These are phyloP conservation scores for Eurypyga helias DNA, from an alignment of 2,113 vertebrate genomes.

Conservation along the genomic window DNA sequence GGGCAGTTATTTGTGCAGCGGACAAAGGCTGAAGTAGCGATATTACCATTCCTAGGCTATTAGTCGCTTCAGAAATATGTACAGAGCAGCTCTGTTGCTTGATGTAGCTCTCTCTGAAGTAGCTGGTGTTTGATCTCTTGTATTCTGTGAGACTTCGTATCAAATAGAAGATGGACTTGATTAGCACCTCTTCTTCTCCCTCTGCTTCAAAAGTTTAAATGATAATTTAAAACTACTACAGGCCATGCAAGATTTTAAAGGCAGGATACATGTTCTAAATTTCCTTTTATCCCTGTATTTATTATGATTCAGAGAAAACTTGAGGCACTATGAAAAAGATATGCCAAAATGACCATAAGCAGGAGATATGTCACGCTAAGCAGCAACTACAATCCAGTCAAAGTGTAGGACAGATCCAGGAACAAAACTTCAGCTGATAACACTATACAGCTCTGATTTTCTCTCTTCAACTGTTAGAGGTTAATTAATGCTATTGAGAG, in stretches of 20 bases:
- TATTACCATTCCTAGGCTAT: not conserved
- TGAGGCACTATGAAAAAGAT: not conserved
- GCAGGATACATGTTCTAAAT: not conserved
- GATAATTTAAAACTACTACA: not conserved
- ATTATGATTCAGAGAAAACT: not conserved
- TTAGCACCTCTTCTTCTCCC: not conserved
- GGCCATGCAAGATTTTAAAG: not conserved
- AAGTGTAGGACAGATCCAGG: not conserved
- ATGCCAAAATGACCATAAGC: not conserved
- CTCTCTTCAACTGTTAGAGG: not conserved
- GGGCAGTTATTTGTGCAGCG: not conserved
- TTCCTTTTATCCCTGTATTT: not conserved
- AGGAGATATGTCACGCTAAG: not conserved
- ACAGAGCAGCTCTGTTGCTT: not conserved
- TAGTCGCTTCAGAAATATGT: not conserved
- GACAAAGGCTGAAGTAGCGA: not conserved
- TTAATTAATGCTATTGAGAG: not conserved
- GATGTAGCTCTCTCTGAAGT: not conserved
- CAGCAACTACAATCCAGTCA: not conserved
- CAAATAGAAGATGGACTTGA: not conserved
- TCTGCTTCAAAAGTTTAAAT: not conserved
- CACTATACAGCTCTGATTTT: not conserved
- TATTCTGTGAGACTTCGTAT: not conserved
- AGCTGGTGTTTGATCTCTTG: fast-evolving
- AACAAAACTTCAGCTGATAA: not conserved